phyloP scores from a whole-genome alignment of 2,888 invertebrate species.

The Oxyscelio sp. region DNA sequence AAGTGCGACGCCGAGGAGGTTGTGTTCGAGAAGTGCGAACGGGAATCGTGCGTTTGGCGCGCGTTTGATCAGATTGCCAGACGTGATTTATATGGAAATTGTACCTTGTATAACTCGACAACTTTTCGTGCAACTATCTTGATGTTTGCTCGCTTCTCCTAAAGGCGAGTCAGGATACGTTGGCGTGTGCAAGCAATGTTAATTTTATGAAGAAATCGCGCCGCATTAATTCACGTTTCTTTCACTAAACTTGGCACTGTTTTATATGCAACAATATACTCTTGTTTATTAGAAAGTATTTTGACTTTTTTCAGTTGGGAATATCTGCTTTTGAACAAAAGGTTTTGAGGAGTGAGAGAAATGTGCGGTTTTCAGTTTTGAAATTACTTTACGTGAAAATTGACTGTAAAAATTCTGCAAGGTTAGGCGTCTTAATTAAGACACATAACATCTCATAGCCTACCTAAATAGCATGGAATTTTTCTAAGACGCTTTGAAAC shows the following conservation, averaged over 20 bases:
- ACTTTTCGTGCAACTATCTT: constrained; percentile 73
- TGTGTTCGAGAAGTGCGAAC: constrained; percentile 53
- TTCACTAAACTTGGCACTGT: constrained; percentile 11
- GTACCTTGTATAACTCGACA: constrained; percentile 72
- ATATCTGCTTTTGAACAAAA: too few species aligned
- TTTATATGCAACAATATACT: constrained; percentile 29
- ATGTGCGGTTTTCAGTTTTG: too few species aligned
- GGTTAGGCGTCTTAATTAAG: too few species aligned
- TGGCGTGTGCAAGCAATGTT: constrained; percentile 65
- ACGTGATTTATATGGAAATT: constrained; percentile 74
- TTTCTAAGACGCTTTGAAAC: too few species aligned
- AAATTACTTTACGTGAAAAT: too few species aligned
- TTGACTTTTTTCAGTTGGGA: constrained; percentile 5
- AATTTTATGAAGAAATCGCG: constrained; percentile 60
- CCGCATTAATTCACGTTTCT: constrained; percentile 44
- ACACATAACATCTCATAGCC: too few species aligned
- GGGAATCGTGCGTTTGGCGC: constrained; percentile 44
- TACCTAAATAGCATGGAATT: too few species aligned
- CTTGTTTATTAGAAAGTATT: constrained; percentile 6
- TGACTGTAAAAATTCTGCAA: too few species aligned
- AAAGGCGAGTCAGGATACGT: constrained; percentile 61
- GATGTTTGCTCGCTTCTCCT: constrained; percentile 65
- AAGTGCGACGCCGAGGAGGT: constrained; percentile 38
- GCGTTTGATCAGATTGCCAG: constrained; percentile 62
- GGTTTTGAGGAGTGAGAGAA: too few species aligned